phyloP scores from a whole-genome alignment of 2,888 invertebrate genomes.

The Lithosia quadra region DNA sequence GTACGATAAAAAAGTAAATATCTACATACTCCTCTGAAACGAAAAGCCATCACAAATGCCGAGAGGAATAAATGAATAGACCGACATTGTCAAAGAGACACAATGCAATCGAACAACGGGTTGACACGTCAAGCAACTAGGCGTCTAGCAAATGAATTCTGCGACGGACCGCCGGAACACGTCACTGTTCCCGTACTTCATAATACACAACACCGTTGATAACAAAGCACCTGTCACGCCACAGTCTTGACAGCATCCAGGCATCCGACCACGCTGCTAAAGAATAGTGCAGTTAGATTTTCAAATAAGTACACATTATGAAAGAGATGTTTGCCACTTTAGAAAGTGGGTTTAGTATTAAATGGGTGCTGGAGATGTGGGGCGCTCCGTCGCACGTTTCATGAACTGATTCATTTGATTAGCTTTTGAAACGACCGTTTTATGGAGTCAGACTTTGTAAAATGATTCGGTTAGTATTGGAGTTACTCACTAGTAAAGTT shows the following conservation, averaged over 20 bases:
- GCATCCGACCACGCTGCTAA: neutral
- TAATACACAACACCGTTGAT: neutral
- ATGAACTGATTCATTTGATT: slow-evolving; percentile 2
- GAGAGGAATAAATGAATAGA: neutral
- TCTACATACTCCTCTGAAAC: neutral
- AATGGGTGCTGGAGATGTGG: neutral
- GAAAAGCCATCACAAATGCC: neutral
- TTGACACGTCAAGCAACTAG: neutral
- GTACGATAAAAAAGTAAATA: too few species aligned
- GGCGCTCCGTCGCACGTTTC: neutral
- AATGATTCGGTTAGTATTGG: neutral
- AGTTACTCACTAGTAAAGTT: too few species aligned
- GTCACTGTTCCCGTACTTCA: neutral
- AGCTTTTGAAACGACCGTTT: neutral
- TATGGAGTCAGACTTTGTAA: neutral
- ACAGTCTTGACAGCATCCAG: neutral
- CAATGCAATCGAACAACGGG: neutral
- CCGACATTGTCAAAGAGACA: neutral
- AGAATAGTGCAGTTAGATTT: neutral
- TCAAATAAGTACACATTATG: neutral
- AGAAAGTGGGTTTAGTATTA: neutral
- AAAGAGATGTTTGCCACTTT: neutral
- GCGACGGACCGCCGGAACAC: slow-evolving; percentile 6
- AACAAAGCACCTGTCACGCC: slow-evolving; percentile 5
- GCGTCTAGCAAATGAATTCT: neutral